These are phyloP conservation scores for Corydoras maculifer DNA, from an alignment of 2,113 vertebrate species.

Conservation along the genomic window DNA sequence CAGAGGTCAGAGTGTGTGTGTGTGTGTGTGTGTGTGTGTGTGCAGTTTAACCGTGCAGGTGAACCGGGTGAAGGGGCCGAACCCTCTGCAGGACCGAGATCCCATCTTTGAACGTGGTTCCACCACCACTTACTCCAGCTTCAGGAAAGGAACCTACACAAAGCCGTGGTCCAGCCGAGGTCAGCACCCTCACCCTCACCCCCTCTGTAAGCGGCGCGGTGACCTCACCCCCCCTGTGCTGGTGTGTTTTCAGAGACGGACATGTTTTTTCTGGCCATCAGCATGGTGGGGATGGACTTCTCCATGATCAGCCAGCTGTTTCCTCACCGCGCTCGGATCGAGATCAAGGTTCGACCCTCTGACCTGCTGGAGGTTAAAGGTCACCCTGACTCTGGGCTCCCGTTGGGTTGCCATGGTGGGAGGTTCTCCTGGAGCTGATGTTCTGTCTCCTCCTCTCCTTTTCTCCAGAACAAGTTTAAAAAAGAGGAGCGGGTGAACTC, in stretches of 20 bases:
- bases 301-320: slow-evolving; percentile 94
- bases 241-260: slow-evolving; percentile 80
- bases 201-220: background rate
- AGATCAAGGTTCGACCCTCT: slow-evolving; percentile 78
- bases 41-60: slow-evolving; percentile 93
- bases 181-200: slow-evolving; percentile 36
- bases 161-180: slow-evolving; percentile 94
- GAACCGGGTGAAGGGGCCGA: slow-evolving; percentile 79
- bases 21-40: slow-evolving; percentile 20
- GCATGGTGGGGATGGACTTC: slow-evolving; percentile 98
- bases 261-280: slow-evolving; percentile 97
- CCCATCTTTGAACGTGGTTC: slow-evolving; percentile 96
- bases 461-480: slow-evolving; percentile 91
- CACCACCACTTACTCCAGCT: slow-evolving; percentile 94
- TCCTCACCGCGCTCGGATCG: slow-evolving; percentile 84
- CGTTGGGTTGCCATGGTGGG: background rate
- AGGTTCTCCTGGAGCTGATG: background rate
- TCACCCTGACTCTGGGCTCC: no score
- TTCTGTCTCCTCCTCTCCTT: slow-evolving; percentile 20
- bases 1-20: background rate
- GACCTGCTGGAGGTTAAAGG: no score
- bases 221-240: background rate
- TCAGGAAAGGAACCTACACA: slow-evolving; percentile 79
- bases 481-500: slow-evolving; percentile 85
- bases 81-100: slow-evolving; percentile 81